Percentiles rank a stretch among this genome's conserved stretches.
phyloP scores from a whole-genome alignment of 2,113 vertebrate species.

The Tragelaphus buxtoni region DNA sequence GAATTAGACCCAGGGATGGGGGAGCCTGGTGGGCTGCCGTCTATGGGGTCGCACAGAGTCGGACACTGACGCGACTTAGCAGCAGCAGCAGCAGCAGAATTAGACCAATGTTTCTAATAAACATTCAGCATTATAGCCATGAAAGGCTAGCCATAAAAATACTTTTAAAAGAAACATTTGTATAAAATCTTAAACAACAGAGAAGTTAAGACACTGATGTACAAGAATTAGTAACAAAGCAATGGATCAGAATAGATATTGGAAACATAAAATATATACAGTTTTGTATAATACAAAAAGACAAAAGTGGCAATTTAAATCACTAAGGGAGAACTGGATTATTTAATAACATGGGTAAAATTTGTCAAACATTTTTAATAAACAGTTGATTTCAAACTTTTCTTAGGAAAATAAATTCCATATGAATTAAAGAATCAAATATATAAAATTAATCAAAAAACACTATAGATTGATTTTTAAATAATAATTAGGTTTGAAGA shows the following conservation, averaged over 20 bases:
- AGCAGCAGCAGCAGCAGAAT: too few species aligned
- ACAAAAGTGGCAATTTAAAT: not conserved
- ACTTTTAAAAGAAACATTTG: not conserved
- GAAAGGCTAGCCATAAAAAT: not conserved
- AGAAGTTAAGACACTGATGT: not conserved
- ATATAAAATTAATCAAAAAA: too few species aligned
- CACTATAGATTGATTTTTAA: too few species aligned
- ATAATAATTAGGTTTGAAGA: too few species aligned
- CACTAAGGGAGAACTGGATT: not conserved
- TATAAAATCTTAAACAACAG: not conserved
- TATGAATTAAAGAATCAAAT: too few species aligned
- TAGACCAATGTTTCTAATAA: not conserved
- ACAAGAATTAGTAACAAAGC: not conserved
- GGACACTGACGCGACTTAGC: too few species aligned
- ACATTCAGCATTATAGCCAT: not conserved
- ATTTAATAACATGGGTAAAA: not conserved
- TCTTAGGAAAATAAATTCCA: too few species aligned
- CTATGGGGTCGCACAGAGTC: too few species aligned
- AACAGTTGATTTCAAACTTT: not conserved
- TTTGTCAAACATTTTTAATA: not conserved
- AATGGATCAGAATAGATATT: not conserved
- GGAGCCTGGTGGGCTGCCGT: too few species aligned
- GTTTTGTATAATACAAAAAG: not conserved
- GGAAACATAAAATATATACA: not conserved
- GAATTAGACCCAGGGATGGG: too few species aligned